Percentiles rank a stretch among this genome's conserved stretches.
Evolutionary conservation across 2,888 invertebrate genomes (phyloP).

Genomic region (Marasmarcha lunaedactyla): DNA sequence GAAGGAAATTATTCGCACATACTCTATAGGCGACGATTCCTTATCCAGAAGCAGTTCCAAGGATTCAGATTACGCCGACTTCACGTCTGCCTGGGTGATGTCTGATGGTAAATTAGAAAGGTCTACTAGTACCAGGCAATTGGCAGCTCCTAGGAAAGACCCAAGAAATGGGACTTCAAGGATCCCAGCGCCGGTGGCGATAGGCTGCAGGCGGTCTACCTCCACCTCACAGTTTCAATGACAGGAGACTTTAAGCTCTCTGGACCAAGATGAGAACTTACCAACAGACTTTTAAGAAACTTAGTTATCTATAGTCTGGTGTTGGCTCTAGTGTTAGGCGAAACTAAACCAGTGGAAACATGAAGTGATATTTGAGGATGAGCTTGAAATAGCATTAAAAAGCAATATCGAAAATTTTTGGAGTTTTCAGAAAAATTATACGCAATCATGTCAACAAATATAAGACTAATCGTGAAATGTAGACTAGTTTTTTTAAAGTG

Average conservation of each 20-base stretch:
- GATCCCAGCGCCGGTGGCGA: conserved; percentile 56
- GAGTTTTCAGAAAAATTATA: no score
- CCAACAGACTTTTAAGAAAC: no score
- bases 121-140: conserved; percentile 65
- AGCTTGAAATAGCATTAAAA: no score
- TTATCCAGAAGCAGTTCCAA: conserved; percentile 63
- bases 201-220: conserved; percentile 55
- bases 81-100: conserved; percentile 80
- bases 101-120: conserved; percentile 76
- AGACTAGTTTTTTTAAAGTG: no score
- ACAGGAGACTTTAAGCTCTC: conserved; percentile 20
- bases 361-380: no score
- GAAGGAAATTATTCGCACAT: conserved; percentile 72
- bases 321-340: no score
- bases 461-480: no score
- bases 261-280: no score
- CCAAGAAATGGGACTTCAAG: conserved; percentile 49
- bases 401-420: no score
- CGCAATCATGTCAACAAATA: no score
- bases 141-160: conserved; percentile 59
- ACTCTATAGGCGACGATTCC: conserved; percentile 56
- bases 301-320: no score
- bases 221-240: conserved; percentile 61
- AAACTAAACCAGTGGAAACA: no score
- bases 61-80: conserved; percentile 74